These are phyloP conservation scores for Rugalucina vietnamica DNA, from an alignment of 2,888 invertebrate species.

Conservation along the genomic window DNA sequence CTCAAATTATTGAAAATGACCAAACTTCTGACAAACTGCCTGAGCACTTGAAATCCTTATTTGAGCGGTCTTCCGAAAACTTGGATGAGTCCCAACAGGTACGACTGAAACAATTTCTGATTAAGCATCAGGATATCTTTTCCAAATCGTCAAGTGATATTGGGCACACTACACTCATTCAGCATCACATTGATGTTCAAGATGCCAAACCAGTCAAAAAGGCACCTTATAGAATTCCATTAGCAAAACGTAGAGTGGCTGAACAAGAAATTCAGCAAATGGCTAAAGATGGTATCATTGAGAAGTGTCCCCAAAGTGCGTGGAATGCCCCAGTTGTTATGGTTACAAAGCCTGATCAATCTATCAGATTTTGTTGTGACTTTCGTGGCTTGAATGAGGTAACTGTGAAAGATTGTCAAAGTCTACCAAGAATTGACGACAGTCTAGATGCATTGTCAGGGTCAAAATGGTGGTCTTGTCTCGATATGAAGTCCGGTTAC, in stretches of 20 bases:
- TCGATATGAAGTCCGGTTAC: constrained; percentile 58
- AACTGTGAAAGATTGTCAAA: constrained; percentile 58
- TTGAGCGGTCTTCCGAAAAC: constrained; percentile 22
- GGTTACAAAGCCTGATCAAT: constrained; percentile 36
- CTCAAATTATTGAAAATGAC: neutral
- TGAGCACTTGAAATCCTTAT: constrained; percentile 32
- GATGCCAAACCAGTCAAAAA: constrained; percentile 43
- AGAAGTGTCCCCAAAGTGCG: constrained; percentile 45
- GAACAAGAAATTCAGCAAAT: constrained; percentile 48
- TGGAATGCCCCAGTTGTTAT: too few species aligned
- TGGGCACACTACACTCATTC: constrained; percentile 25
- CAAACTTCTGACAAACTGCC: neutral
- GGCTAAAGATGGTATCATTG: constrained; percentile 36
- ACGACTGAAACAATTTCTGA: constrained; percentile 25
- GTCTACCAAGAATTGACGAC: constrained; percentile 63
- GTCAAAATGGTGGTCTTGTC: constrained; percentile 41
- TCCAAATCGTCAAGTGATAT: constrained; percentile 34
- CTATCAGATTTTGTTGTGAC: constrained; percentile 53
- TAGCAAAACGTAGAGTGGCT: constrained; percentile 39
- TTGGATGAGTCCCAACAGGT: constrained; percentile 10
- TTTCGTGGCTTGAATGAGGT: constrained; percentile 58
- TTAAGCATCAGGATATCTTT: constrained; percentile 34
- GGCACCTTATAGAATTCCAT: constrained; percentile 42
- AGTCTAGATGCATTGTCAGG: constrained; percentile 49
- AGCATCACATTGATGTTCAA: constrained; percentile 46